Percentiles rank a stretch among this genome's conserved stretches.
These are phyloP conservation scores for Exaiptasia diaphana DNA, from an alignment of 64 coral and sea anemone species.

Conservation along the genomic window DNA sequence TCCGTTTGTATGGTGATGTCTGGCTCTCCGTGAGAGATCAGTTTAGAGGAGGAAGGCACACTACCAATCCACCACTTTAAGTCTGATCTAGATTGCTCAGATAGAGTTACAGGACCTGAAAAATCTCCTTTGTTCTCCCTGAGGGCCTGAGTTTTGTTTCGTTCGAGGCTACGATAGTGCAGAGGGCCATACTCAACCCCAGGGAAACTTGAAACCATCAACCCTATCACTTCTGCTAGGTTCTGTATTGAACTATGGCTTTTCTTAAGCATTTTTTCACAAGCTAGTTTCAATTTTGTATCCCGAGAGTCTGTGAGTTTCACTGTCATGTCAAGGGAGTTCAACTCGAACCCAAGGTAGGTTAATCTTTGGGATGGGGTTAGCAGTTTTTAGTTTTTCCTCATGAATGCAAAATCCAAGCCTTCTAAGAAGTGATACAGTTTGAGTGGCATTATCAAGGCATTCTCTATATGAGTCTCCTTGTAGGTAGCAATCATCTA, in stretches of 20 bases:
- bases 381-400: constrained; percentile 7
- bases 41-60: constrained; percentile 7
- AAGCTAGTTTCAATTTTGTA: background rate
- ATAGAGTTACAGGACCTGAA: background rate
- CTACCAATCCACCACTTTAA: constrained; percentile 13
- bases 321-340: constrained; percentile 9
- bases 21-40: constrained; percentile 54
- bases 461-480: constrained; percentile 3
- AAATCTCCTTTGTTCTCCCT: constrained; percentile 31
- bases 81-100: background rate
- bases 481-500: constrained; percentile 6
- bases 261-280: background rate
- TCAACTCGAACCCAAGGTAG: constrained; percentile 9
- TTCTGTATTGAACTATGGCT: background rate
- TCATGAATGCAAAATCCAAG: background rate
- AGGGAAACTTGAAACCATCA: constrained; percentile 17
- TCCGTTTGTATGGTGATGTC: constrained; percentile 39
- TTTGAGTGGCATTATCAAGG: background rate
- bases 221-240: constrained; percentile 22
- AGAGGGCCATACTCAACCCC: constrained; percentile 23
- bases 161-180: background rate
- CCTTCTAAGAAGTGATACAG: background rate
- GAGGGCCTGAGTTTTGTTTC: background rate
- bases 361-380: constrained; percentile 1
- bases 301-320: background rate